Conservation (phyloP, 2,113 vertebrate genomes). For the Oriolus oriolus region DNA sequence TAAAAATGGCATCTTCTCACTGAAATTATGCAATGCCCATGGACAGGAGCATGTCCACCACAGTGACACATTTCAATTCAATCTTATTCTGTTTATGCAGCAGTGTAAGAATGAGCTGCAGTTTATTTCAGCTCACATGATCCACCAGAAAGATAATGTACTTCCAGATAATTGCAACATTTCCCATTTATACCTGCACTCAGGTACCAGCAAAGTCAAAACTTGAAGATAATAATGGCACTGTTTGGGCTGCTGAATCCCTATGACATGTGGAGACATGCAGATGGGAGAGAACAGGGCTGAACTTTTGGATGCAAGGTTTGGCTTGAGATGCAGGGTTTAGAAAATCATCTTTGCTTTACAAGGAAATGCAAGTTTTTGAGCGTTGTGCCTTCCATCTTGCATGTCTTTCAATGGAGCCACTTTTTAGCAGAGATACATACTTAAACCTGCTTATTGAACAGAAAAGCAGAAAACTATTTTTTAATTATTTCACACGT, state of each 20-base stretch:
- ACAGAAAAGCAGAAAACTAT: neutral
- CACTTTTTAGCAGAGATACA: neutral
- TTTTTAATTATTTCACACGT: neutral
- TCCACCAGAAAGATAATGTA: neutral
- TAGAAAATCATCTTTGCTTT: neutral
- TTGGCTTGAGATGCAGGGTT: neutral
- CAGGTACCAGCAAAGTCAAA: conserved; percentile 8
- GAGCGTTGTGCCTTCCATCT: neutral
- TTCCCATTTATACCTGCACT: neutral
- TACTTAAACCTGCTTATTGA: neutral
- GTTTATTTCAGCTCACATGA: neutral
- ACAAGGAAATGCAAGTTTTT: neutral
- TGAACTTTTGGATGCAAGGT: neutral
- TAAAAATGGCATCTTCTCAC: neutral
- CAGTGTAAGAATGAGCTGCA: neutral
- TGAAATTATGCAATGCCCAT: neutral
- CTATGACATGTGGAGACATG: neutral
- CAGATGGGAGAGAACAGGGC: neutral
- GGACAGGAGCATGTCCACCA: neutral
- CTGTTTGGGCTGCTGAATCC: neutral
- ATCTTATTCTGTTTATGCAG: neutral
- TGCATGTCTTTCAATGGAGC: neutral
- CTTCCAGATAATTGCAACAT: neutral
- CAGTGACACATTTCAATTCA: neutral
- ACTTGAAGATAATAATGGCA: neutral